These are phyloP conservation scores for Sebastes iracundus DNA, from an alignment of 2,797 vertebrate genomes.

Conservation along the genomic window DNA sequence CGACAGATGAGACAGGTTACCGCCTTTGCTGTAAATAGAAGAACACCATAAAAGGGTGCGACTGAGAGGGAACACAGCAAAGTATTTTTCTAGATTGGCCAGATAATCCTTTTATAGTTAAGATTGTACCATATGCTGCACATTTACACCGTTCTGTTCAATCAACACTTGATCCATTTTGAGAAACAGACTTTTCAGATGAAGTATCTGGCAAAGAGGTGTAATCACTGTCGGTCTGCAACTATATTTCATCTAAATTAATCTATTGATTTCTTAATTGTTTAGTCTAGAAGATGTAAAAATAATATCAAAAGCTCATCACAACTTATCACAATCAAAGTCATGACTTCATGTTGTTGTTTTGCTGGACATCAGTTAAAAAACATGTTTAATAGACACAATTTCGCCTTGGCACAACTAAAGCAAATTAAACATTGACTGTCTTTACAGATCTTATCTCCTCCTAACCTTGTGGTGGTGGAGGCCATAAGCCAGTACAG, in stretches of 20 bases:
- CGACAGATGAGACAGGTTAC: neutral
- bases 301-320: neutral
- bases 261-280: neutral
- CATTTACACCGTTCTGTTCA: neutral
- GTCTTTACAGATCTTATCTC: neutral
- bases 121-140: neutral
- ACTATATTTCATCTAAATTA: neutral
- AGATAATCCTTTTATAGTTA: neutral
- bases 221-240: neutral
- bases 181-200: neutral
- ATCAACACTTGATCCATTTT: neutral
- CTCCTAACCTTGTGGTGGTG: slow-evolving; percentile 75
- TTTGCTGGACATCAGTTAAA: neutral
- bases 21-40: neutral
- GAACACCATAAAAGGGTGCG: neutral
- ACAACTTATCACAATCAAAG: neutral
- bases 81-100: neutral
- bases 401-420: neutral
- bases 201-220: neutral
- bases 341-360: neutral
- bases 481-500: slow-evolving; percentile 76
- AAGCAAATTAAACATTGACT: neutral
- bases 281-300: neutral
- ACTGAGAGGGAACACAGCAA: neutral
- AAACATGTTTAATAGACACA: neutral